Conservation (phyloP, 1,140 invertebrate species). For the Eriocheir sinensis region DNA sequence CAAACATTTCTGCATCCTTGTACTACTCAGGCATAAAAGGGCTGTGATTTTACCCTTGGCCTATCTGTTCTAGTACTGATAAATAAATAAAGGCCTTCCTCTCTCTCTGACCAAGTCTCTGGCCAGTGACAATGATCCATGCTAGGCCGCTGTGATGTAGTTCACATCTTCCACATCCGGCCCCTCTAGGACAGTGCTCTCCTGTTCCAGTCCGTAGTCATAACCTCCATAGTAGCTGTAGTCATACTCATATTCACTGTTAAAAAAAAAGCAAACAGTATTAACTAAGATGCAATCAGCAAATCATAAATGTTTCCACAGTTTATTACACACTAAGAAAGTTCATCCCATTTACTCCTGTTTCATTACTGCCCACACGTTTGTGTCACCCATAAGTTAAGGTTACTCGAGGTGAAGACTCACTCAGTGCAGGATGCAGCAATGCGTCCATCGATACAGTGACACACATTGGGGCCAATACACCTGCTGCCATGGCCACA, state of each 20-base stretch:
- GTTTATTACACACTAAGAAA: not conserved
- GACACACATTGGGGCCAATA: conserved; percentile 79
- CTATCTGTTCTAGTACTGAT: not conserved
- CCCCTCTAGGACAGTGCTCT: not conserved
- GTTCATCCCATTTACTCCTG: not conserved
- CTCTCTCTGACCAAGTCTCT: not conserved
- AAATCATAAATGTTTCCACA: not conserved
- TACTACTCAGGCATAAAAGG: not conserved
- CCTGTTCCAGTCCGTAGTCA: not conserved
- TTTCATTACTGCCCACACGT: not conserved
- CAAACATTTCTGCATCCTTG: not conserved
- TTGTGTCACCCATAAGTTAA: not conserved
- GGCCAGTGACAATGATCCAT: not conserved
- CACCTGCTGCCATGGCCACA: conserved; percentile 79
- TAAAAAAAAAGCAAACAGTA: not conserved
- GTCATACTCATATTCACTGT: conserved; percentile 32
- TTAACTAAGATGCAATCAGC: not conserved
- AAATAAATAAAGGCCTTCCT: not conserved
- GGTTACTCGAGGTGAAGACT: not conserved
- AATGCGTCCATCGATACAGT: conserved; percentile 77
- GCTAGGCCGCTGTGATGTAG: not conserved
- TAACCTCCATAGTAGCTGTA: conserved; percentile 44
- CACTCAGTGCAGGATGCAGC: conserved; percentile 73
- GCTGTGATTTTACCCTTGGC: not conserved
- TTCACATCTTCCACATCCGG: not conserved